phyloP scores from a whole-genome alignment of 1,140 invertebrate genomes.

The Phortica variegata region DNA sequence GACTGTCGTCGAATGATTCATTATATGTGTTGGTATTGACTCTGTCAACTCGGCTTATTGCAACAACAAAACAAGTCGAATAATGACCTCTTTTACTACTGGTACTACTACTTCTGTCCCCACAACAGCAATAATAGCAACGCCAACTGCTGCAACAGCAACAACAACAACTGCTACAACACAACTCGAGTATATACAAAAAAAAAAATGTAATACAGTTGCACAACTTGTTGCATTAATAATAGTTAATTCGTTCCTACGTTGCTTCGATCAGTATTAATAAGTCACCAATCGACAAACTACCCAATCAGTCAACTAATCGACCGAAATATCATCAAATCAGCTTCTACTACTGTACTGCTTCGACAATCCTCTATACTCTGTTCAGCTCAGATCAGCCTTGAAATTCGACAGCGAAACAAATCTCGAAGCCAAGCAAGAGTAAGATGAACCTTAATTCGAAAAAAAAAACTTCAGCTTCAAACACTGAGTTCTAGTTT shows the following conservation, averaged over 20 bases:
- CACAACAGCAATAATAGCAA: slow-evolving; percentile 15
- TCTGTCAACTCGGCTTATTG: slow-evolving; percentile 19
- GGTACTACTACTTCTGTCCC: slow-evolving; percentile 8
- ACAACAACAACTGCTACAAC: slow-evolving; percentile 9
- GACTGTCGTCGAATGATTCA: too few species aligned
- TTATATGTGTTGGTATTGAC: background rate
- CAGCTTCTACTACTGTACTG: background rate
- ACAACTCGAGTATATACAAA: slow-evolving; percentile 14
- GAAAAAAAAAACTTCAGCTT: too few species aligned
- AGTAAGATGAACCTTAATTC: too few species aligned
- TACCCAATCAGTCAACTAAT: background rate
- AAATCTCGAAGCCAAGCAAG: too few species aligned
- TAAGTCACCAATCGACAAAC: too few species aligned
- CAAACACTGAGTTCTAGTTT: too few species aligned
- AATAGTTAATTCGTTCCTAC: too few species aligned
- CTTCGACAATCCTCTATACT: background rate
- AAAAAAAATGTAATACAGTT: slow-evolving; percentile 45
- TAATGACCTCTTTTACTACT: slow-evolving; percentile 2
- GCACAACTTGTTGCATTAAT: slow-evolving; percentile 27
- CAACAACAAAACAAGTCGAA: slow-evolving; percentile 16
- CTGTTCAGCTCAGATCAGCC: too few species aligned
- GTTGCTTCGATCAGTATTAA: too few species aligned
- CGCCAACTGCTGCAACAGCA: background rate
- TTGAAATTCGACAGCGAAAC: too few species aligned
- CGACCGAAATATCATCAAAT: slow-evolving; percentile 5